Base-by-base conservation (phyloP, 2,797 vertebrate genomes). In the Potorous gilbertii region DNA sequence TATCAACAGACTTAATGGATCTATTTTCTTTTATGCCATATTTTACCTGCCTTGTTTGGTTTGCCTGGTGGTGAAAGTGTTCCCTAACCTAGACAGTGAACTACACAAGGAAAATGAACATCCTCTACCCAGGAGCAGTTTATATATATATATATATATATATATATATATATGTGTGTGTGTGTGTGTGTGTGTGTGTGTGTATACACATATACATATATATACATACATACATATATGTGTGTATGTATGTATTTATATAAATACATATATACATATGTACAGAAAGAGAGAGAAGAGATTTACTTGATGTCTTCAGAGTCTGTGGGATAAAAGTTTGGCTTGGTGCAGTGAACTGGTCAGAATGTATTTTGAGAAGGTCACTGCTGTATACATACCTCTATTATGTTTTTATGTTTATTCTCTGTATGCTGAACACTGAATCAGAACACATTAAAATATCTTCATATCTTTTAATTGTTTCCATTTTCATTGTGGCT, bases 321-420 rank as follows among this genome's bases (percentile, higher is more conserved):
- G 94, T 96, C 90, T 1, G n/a, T 54, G 98, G 96, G 0, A 57
- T 96, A 94, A 98, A 98, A 90, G 10, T 0, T 31, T 97, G 90
- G 0, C 93, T 93, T 56, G 93, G 91, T 95, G 95, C 92, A 62
- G 96, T 97, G 94, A 98, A 98, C 87, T 94, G 97, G 62, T 40
- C 21, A 0, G 95, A 95, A 50, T 98, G 96, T 97, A 97, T 98
- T 27, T 97, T 95, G 90, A 98, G 97, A 56, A 98, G 92, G 40
- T 98, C 94, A 28, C 87, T 96, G 56, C 81, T 96, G 24, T 18
- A 92, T 28, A 52, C 52, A 52, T 52, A 52, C 52, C 24, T 87
- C 2, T 12, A 27, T 66, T 94, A 50, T 93, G 92, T 89, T 90
- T 97, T 96, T 95, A 91, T 91, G 46, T 66, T 97, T 91, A 93